Evolutionary conservation across 2,113 vertebrate species (phyloP), one percentile per base, ranked within the genome.

Genomic region (Bubalus kerabau): DNA sequence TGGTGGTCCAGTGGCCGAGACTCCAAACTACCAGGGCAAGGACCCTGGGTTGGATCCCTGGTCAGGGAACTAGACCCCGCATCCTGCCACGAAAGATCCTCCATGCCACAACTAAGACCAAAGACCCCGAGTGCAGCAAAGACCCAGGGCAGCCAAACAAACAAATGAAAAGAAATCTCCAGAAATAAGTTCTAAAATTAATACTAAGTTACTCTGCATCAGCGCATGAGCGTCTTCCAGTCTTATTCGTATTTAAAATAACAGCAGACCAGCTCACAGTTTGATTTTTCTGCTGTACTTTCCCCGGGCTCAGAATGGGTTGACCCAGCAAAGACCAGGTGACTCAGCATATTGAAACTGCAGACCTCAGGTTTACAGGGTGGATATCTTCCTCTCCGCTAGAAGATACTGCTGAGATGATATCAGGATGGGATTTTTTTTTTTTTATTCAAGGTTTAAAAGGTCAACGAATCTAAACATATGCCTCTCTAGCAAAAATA

Each of bases 321-420:
- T 95, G 91, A 64, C 92, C 85, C 82, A 19, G 67, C 67, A 50
- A 59, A 94, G 86, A 28, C 26, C 0, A n/a, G 60, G 59, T 95
- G 97, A 96, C 90, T 96, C 94, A 93, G 97, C 96, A 86, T 56
- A n/a, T 52, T 60, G 46, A 78, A 82, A 62, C 0, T 19, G 59
- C 50, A 67, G 62, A 28, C 48, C 85, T 94, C 62, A 36, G 78
- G 64, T 24, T 81, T 21, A 12, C 30, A 9, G 21, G 24, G 26
- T 6, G 23, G 12, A 4, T 3, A 7, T 1, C 24, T 40, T 46
- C 64, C 50, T 85, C 64, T 32, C 50, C 21, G 91, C 78, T 59
- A 85, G 21, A 60, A 93, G 82, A 83, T 21, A 16, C n/a, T 89
- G 78, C 60, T 54, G 62, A 92, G 88, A 94, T 67, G 85, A 10